Base-by-base conservation (phyloP, 2,797 vertebrate genomes). In the Sebastes hubbsi region DNA sequence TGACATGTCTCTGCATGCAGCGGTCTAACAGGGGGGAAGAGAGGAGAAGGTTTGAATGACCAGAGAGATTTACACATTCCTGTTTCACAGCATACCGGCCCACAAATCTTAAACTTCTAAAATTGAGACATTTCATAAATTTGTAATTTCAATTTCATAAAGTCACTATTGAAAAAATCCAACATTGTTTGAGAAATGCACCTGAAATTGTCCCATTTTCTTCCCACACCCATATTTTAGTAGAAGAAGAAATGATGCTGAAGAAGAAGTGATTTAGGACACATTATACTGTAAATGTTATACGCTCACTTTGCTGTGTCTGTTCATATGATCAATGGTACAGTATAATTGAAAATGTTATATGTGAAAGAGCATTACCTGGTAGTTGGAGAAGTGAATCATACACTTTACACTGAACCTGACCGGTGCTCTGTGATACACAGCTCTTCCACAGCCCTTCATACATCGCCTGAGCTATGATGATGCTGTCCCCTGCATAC, bases 381-480 rank as follows among this genome's bases (percentile, higher is more conserved):
- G 96, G 94, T 3, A 98, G 87, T 20, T 98, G 96, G 30, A 99
- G 96, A 63, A 99, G 90, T 14, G 98, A 99, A 87, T 99, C 98
- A 11, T 94, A 99, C 38, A 95, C 94, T 94, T 99, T 99, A 93
- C 98, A 99, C 84, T 99, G 98, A 80, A 98, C 84, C 83, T 99
- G 98, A 2, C 98, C 98, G 0, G 98, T 99, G 90, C 98, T 99
- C 95, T 99, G 98, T 14, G 89, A 92, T 1, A 83, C 95, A 52
- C 98, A 99, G 70, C 93, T 94, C 95, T 97, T 97, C 98, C 98
- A 99, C 24, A 99, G 96, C 16, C 98, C 98, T 82, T 99, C 97
- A 38, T 96, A 99, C 89, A 99, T 88, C 1, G 97, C 97, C 91
- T 98, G 98, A 13, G 98, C 97, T 0, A 97, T 99, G 70, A 99